Evolutionary conservation across 1,140 invertebrate genomes (phyloP).

Genomic region (Nilaparvata lugens): DNA sequence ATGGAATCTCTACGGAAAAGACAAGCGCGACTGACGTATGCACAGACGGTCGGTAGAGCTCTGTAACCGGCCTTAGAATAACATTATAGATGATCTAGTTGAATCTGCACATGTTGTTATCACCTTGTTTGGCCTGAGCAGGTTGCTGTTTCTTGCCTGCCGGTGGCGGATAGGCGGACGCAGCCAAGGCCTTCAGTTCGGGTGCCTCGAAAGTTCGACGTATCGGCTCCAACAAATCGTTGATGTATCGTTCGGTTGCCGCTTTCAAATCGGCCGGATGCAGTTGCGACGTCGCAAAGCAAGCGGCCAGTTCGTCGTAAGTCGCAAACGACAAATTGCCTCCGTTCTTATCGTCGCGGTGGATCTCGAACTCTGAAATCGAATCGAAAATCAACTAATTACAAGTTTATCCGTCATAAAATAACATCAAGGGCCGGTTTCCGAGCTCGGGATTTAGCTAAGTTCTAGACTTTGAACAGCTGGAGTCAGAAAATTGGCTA

Average conservation of each 20-base stretch:
- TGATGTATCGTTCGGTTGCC: conserved; percentile 75
- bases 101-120: not conserved
- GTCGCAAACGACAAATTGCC: conserved; percentile 63
- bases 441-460: no score
- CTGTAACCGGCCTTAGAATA: no score
- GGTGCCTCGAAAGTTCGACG: conserved; percentile 74
- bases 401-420: not conserved
- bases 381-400: not conserved
- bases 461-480: no score
- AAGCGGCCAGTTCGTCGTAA: conserved; percentile 67
- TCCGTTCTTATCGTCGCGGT: conserved; percentile 44
- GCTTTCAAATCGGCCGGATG: conserved; percentile 91
- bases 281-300: conserved; percentile 69
- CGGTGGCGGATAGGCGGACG: conserved; percentile 72
- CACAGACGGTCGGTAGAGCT: no score
- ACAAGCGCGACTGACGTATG: not conserved
- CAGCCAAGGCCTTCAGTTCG: conserved; percentile 57
- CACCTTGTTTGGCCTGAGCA: conserved; percentile 8
- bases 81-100: no score
- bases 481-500: no score
- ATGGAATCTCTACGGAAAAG: no score
- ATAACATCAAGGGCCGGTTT: no score
- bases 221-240: conserved; percentile 81
- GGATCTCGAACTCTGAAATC: conserved; percentile 33
- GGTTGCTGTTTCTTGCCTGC: conserved; percentile 43